Conservation (phyloP, 2,888 invertebrate species). For the Platypus cylindrus region DNA sequence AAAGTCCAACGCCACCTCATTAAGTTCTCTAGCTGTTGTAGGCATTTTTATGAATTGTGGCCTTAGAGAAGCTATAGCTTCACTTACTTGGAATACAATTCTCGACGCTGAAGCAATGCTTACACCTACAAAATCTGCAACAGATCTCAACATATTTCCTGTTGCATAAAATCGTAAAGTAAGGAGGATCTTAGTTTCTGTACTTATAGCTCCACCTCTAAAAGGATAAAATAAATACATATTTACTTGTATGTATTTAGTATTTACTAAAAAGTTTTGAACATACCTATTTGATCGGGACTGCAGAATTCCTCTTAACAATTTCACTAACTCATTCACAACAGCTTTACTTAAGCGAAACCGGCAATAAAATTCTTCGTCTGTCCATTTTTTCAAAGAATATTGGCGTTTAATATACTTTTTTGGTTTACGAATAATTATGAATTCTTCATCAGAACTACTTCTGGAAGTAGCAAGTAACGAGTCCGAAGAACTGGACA, state of each 20-base stretch:
- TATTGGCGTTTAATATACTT: background rate
- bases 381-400: background rate
- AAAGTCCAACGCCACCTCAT: conserved; percentile 11
- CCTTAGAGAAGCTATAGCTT: conserved; percentile 9
- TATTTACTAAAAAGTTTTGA: too few relatives aligned
- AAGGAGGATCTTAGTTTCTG: conserved; percentile 6
- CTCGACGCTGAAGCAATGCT: conserved; percentile 6
- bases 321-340: background rate
- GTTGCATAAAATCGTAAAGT: conserved; percentile 12
- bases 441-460: background rate
- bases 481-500: background rate
- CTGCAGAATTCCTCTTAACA: background rate
- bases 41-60: conserved; percentile 11
- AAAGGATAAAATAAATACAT: too few relatives aligned
- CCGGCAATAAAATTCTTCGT: background rate
- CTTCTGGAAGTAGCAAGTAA: background rate
- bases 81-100: conserved; percentile 5
- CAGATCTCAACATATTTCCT: conserved; percentile 6
- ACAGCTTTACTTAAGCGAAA: background rate
- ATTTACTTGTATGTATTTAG: too few relatives aligned
- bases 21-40: conserved; percentile 8
- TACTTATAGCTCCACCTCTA: conserved; percentile 7
- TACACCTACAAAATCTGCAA: conserved; percentile 7
- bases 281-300: background rate
- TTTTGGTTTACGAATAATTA: background rate